Percentiles rank a stretch among this genome's conserved stretches.
Conservation (phyloP, 2,113 vertebrate species). For the Neomonachus schauinslandi region DNA sequence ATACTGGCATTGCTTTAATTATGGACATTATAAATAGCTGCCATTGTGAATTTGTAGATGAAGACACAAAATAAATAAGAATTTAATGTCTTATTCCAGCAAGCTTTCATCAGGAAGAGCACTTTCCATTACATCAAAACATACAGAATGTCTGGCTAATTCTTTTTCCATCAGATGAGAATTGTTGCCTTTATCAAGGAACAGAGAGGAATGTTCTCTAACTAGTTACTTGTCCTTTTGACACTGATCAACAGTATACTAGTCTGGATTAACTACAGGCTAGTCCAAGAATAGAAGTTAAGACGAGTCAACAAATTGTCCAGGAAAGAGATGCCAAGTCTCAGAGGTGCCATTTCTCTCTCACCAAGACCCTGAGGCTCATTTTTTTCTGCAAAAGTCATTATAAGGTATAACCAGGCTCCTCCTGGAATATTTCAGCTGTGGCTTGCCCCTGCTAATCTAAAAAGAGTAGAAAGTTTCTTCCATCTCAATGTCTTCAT, state of each 20-base stretch:
- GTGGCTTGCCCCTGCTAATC: background rate
- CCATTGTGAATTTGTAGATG: background rate
- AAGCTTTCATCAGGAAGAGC: slow-evolving; percentile 1
- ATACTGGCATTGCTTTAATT: background rate
- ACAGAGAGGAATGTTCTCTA: background rate
- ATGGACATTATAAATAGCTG: background rate
- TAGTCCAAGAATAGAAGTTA: background rate
- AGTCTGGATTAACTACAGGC: background rate
- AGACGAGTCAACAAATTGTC: background rate
- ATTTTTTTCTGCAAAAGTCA: slow-evolving; percentile 9
- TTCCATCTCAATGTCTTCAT: background rate
- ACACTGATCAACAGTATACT: background rate
- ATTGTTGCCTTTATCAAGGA: background rate
- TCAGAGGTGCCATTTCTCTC: background rate
- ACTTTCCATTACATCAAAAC: background rate
- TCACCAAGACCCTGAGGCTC: background rate
- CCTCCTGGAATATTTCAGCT: background rate
- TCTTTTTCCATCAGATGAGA: background rate
- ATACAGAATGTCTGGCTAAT: background rate
- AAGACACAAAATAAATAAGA: background rate
- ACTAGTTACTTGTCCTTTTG: background rate
- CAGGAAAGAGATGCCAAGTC: background rate
- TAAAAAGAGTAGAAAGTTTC: background rate
- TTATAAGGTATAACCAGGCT: background rate
- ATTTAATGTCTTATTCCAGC: background rate